Evolutionary conservation across 2,113 vertebrate species (phyloP), one percentile per base, ranked within the genome.

Genomic region (Gambusia affinis): DNA sequence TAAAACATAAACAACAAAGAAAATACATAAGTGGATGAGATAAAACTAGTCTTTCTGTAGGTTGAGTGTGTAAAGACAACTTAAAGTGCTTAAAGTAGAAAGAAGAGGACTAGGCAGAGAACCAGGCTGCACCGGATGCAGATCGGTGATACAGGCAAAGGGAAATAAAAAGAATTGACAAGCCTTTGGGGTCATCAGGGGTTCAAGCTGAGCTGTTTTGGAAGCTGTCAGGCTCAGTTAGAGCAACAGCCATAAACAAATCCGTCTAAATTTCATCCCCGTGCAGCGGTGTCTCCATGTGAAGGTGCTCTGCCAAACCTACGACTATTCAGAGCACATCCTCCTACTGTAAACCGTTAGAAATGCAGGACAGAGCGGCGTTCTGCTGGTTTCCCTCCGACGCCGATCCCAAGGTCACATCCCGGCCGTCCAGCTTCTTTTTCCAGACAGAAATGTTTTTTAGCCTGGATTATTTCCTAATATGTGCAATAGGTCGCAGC

Each of bases 121-220:
- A 51, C 42, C 75, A 60, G 69, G 14, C 63, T 8, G 69, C 33
- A 54, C 28, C 17, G 44, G 29, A 29, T n/a, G 65, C 44, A 30
- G 67, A 69, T 54, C 67, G 12, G 67, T 0, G 70, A 76, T 28
- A 64, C 63, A 44, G 8, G 65, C 44, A 51, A 33, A 68, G 66
- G 54, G 57, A 30, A 66, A 70, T 22, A 63, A 64, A 63, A 64
- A 75, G 33, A 81, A 76, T 33, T 66, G 64, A 77, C 68, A 24
- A 74, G 60, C 65, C 65, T 67, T 64, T 6, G 0, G 30, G 75
- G 71, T 85, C 39, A 78, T 19, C 57, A 29, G 61, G 27, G 71
- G 80, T 73, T 86, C 66, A 78, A n/a, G 68, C 47, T 63, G 68
- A 51, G 54, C 69, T 31, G 67, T 74, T 80, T 66, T 71, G 64